Percentiles rank a stretch among this genome's conserved stretches.
Evolutionary conservation across 30 jellyfish, hydroid and myxozoan species (phyloP).

Genomic region (Cassiopea xamachana): DNA sequence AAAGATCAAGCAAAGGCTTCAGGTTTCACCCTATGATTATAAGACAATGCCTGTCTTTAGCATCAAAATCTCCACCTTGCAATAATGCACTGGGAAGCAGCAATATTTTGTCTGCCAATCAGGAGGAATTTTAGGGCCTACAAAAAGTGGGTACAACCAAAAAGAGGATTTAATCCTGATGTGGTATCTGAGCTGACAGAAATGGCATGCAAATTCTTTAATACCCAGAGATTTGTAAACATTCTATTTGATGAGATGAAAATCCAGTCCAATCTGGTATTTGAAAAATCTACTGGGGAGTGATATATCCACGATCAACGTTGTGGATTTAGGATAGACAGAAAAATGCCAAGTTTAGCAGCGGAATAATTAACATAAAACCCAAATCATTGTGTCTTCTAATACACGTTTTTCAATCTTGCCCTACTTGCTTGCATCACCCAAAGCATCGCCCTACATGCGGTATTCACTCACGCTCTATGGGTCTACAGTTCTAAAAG

Average conservation of each 20-base stretch:
- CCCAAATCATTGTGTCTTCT: no score
- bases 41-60: slow-evolving; percentile 54
- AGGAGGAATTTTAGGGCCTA: slow-evolving; percentile 67
- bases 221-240: slow-evolving; percentile 53
- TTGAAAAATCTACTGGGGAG: slow-evolving; percentile 54
- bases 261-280: slow-evolving; percentile 46
- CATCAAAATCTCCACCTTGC: slow-evolving; percentile 61
- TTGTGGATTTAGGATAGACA: no score
- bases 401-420: no score
- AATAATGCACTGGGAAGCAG: slow-evolving; percentile 21
- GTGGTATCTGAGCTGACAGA: slow-evolving; percentile 40
- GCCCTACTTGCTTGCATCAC: no score
- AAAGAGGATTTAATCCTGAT: slow-evolving; percentile 58
- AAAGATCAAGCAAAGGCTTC: slow-evolving; percentile 28
- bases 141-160: slow-evolving; percentile 61
- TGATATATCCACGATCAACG: no score
- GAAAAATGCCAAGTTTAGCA: no score
- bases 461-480: no score
- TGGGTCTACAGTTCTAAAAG: no score
- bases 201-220: not conserved
- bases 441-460: no score
- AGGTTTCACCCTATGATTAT: slow-evolving; percentile 69
- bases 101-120: slow-evolving; percentile 44
- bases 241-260: slow-evolving; percentile 40
- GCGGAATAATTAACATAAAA: no score